phyloP scores from a whole-genome alignment of 37 sponge, comb jelly and placozoan genomes.

The Beroe ovata region DNA sequence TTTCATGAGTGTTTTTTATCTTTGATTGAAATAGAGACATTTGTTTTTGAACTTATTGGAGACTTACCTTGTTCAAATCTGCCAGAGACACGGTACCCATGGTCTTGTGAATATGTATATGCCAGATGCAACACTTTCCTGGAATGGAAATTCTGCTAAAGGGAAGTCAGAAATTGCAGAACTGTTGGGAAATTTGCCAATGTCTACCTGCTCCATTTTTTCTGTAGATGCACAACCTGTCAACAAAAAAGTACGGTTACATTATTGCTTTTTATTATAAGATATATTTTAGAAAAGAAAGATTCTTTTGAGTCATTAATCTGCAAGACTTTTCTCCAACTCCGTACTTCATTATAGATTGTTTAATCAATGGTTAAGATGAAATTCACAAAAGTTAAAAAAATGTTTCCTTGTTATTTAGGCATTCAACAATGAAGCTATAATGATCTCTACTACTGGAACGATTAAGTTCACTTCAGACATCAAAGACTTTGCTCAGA shows the following conservation, averaged over 20 bases:
- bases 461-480: not conserved
- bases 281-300: no score
- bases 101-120: slow-evolving; percentile 2
- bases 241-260: slow-evolving; percentile 5
- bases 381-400: no score
- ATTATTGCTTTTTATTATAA: no score
- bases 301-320: no score
- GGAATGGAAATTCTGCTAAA: slow-evolving; percentile 53
- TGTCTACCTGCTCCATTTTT: not conserved
- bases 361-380: no score
- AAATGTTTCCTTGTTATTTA: no score
- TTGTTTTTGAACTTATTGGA: not conserved
- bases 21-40: not conserved
- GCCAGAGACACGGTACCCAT: slow-evolving; percentile 12
- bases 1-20: not conserved
- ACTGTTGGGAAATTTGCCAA: slow-evolving; percentile 5
- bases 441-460: slow-evolving; percentile 32
- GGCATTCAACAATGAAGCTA: slow-evolving; percentile 61
- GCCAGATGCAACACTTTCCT: slow-evolving; percentile 10
- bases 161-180: slow-evolving; percentile 16
- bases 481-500: slow-evolving; percentile 33
- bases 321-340: no score
- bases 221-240: slow-evolving; percentile 59
- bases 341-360: no score
- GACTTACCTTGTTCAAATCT: no score